Conservation (phyloP, 2,113 vertebrate genomes). For the Balaenoptera acutorostrata region DNA sequence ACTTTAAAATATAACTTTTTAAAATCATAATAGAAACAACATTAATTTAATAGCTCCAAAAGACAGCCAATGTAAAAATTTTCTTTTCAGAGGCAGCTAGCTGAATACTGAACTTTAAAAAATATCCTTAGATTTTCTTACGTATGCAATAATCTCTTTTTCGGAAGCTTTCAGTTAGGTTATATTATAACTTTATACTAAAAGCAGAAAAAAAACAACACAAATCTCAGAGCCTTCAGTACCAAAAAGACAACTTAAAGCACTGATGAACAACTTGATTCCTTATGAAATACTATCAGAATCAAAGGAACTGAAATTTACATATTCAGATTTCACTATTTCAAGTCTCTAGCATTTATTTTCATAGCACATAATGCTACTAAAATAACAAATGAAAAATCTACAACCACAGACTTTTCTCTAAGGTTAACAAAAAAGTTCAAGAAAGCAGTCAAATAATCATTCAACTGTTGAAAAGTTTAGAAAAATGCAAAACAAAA, state of each 20-base stretch:
- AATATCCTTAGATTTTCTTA: neutral
- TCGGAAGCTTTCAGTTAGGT: neutral
- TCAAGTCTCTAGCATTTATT: neutral
- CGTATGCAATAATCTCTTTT: neutral
- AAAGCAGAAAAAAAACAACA: neutral
- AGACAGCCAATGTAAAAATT: neutral
- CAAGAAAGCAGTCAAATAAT: neutral
- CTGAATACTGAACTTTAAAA: neutral
- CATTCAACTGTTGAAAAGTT: neutral
- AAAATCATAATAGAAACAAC: neutral
- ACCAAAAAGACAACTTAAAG: neutral
- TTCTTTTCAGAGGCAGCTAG: neutral
- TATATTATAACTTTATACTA: neutral
- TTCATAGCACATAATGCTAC: neutral
- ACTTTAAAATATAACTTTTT: neutral
- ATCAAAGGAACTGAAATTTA: neutral
- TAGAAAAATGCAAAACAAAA: neutral
- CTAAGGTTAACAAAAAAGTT: neutral
- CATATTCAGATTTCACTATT: neutral
- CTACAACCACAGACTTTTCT: neutral
- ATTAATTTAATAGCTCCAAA: neutral
- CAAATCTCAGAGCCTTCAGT: neutral
- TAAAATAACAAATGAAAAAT: neutral
- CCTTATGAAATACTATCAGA: neutral
- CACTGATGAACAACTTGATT: neutral